Percentiles rank a stretch among this genome's conserved stretches.
Conservation (phyloP, 2,797 vertebrate species). For the Cyclura pinguis region DNA sequence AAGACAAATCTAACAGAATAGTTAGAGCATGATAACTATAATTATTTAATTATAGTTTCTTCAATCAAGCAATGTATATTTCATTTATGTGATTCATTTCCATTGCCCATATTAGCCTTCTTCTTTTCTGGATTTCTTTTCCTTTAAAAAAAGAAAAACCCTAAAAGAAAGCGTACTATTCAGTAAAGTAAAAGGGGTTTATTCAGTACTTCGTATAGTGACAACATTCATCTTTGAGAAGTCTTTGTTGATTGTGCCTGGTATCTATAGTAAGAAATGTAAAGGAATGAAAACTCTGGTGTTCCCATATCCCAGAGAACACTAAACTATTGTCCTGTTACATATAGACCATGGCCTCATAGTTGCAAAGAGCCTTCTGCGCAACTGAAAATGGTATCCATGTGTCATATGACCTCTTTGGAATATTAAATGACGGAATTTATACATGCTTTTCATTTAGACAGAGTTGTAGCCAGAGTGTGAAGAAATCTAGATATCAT, state of each 20-base stretch:
- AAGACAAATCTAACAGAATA: slow-evolving; percentile 36
- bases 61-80: slow-evolving; percentile 8
- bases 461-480: slow-evolving; percentile 15
- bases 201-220: slow-evolving; percentile 79
- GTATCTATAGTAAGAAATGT: slow-evolving; percentile 79
- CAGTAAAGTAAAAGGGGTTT: slow-evolving; percentile 75
- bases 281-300: slow-evolving; percentile 73
- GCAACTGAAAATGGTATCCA: slow-evolving; percentile 70
- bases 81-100: slow-evolving; percentile 14
- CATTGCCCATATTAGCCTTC: slow-evolving; percentile 47
- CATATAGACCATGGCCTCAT: slow-evolving; percentile 68
- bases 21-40: slow-evolving; percentile 35
- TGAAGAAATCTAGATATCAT: slow-evolving; percentile 47
- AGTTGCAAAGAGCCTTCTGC: slow-evolving; percentile 63
- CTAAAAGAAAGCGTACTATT: slow-evolving; percentile 74
- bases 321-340: slow-evolving; percentile 68
- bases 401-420: slow-evolving; percentile 68
- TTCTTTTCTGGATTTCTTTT: slow-evolving; percentile 34
- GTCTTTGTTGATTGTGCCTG: slow-evolving; percentile 80
- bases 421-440: slow-evolving; percentile 60
- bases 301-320: slow-evolving; percentile 72
- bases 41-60: not conserved
- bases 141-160: slow-evolving; percentile 28
- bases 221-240: slow-evolving; percentile 77
- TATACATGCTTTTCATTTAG: slow-evolving; percentile 65